These are phyloP conservation scores for Pogonus chalceus DNA, from an alignment of 1,140 invertebrate genomes.

Conservation along the genomic window DNA sequence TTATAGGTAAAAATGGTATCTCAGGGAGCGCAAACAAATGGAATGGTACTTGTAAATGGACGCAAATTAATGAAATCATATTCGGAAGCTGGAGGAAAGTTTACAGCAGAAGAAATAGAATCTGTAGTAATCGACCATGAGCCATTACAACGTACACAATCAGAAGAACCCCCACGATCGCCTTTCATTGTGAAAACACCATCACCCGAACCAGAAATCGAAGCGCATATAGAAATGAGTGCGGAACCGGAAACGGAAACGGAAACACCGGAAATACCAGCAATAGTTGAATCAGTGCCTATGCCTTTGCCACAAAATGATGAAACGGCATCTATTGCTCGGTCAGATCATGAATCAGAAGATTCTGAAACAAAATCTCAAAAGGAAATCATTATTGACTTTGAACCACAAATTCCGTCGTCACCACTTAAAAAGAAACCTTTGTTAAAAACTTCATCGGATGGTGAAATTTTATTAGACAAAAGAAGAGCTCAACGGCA, in stretches of 20 bases:
- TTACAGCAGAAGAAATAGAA: conserved; percentile 28
- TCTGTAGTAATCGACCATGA: conserved; percentile 50
- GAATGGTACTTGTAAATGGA: conserved; percentile 47
- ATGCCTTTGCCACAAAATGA: neutral
- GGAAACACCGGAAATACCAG: conserved; percentile 31
- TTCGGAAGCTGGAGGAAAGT: conserved; percentile 60
- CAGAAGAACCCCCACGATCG: conserved; percentile 67
- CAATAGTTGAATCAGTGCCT: conserved; percentile 15
- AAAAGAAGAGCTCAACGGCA: conserved; percentile 37
- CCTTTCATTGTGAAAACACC: conserved; percentile 47
- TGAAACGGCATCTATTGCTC: conserved; percentile 25
- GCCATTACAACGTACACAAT: conserved; percentile 67
- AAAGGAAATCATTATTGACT: conserved; percentile 77
- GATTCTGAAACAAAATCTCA: conserved; percentile 51
- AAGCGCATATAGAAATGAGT: conserved; percentile 24
- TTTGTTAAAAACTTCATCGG: conserved; percentile 68
- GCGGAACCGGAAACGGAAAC: conserved; percentile 20
- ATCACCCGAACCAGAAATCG: conserved; percentile 23
- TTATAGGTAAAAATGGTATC: conserved; percentile 83
- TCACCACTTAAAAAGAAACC: conserved; percentile 42
- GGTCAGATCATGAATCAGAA: conserved; percentile 29
- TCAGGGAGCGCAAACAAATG: conserved; percentile 80
- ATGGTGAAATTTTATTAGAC: conserved; percentile 66
- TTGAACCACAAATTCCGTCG: conserved; percentile 62
- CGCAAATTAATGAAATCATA: conserved; percentile 73